phyloP scores from a whole-genome alignment of 2,113 vertebrate genomes.

The Genyomyrus donnyi region DNA sequence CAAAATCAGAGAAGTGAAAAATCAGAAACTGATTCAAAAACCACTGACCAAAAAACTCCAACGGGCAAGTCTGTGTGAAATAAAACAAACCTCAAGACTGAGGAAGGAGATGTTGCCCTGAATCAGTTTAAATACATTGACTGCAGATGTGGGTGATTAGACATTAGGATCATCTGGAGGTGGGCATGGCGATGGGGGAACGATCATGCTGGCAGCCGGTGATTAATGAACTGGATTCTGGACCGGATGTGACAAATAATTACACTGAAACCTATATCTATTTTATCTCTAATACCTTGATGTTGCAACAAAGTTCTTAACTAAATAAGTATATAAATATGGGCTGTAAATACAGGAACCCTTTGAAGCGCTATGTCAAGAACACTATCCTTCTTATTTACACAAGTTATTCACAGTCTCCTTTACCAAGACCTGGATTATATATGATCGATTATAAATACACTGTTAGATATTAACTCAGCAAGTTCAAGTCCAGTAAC shows the following conservation, averaged over 20 bases:
- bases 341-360: neutral
- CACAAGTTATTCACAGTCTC: neutral
- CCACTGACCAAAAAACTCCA: neutral
- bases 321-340: neutral
- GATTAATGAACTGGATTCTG: neutral
- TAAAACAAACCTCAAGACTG: neutral
- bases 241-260: neutral
- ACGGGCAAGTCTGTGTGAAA: neutral
- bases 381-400: neutral
- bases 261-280: neutral
- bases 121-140: neutral
- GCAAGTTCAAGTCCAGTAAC: neutral
- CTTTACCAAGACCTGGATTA: neutral
- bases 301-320: conserved; percentile 3
- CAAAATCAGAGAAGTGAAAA: neutral
- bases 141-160: neutral
- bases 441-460: conserved; percentile 3
- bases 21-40: neutral
- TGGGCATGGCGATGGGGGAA: neutral
- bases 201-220: neutral
- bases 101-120: neutral
- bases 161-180: neutral
- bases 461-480: neutral
- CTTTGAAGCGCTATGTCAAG: neutral
- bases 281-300: neutral